Evolutionary conservation across 2,113 vertebrate genomes (phyloP), one percentile per base, ranked within the genome.

Genomic region (Epinephelus cyanopodus): DNA sequence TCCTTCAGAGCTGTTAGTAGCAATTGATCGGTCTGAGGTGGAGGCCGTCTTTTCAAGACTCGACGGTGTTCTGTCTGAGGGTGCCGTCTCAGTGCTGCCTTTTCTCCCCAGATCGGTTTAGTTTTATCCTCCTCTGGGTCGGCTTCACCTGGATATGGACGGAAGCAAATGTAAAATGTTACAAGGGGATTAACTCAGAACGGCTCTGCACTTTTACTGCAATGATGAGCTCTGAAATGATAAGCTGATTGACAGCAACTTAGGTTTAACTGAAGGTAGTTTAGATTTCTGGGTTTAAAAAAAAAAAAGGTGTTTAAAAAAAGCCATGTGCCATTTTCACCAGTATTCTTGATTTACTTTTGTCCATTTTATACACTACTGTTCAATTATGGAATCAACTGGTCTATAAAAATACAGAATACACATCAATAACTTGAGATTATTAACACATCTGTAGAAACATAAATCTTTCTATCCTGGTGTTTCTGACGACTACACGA

Each of bases 71-170:
- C 85, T 74, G 33, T 93, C 93, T 1, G 69, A 83, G n/a, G 54
- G 0, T 0, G 85, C 19, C 0, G 74, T 63, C 21, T 92, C 90
- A 2, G 69, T 85, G 69, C 91, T 93, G 79, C 85, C 67, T 85
- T 82, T 93, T 76, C 92, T 90, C 4, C 91, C 92, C 29, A 92
- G 71, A 13, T 94, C 94, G 81, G 89, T 93, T 94, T 37, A 94
- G 71, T 70, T 93, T 93, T 76, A 93, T 94, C 76, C 77, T 92
- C 68, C 91, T 89, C 80, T 90, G 91, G 8, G 79, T 33, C 8
- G 91, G 92, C 79, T 94, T 94, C 69, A 91, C 68, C 88, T 92
- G 85, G 14, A 73, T 39, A 11, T 61, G 6, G 17, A 81, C 7
- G 79, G 50, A 39, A 45, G 21, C 5, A 60, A 1, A 64, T 12